These are phyloP conservation scores for Tenodera sinensis DNA, from an alignment of 2,888 invertebrate species.

Conservation along the genomic window DNA sequence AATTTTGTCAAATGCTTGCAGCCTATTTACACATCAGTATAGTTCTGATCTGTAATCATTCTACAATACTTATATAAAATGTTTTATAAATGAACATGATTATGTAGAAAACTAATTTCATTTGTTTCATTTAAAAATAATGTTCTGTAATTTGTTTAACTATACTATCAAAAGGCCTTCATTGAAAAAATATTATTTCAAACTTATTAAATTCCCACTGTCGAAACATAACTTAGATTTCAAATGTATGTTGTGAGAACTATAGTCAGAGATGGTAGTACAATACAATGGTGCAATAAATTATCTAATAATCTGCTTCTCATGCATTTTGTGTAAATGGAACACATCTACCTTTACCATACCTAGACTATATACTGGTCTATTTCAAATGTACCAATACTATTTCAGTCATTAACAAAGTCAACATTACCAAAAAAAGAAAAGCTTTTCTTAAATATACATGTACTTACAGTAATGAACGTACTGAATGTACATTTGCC, in stretches of 20 bases:
- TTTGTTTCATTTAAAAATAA: conserved; percentile 18
- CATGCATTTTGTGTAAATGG: not conserved
- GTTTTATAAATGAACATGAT: conserved; percentile 23
- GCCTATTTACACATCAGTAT: conserved; percentile 23
- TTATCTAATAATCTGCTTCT: not conserved
- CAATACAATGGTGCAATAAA: conserved; percentile 2
- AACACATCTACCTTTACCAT: not conserved
- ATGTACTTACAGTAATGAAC: not conserved
- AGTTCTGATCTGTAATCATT: conserved; percentile 15
- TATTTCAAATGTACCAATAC: not conserved
- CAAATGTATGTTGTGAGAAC: conserved; percentile 1
- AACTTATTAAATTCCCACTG: conserved; percentile 18
- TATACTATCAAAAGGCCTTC: conserved; percentile 9
- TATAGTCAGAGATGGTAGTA: not conserved
- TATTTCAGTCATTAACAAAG: not conserved
- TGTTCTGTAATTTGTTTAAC: conserved; percentile 15
- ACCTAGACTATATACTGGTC: not conserved
- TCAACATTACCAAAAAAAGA: not conserved
- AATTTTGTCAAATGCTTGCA: not conserved
- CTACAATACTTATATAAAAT: conserved; percentile 23
- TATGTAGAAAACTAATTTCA: conserved; percentile 26
- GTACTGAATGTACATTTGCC: not conserved
- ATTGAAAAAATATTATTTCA: conserved; percentile 6
- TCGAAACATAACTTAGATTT: conserved; percentile 6
- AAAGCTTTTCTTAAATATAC: not conserved